These are phyloP conservation scores for Battus philenor DNA, from an alignment of 1,140 invertebrate genomes.

Conservation along the genomic window DNA sequence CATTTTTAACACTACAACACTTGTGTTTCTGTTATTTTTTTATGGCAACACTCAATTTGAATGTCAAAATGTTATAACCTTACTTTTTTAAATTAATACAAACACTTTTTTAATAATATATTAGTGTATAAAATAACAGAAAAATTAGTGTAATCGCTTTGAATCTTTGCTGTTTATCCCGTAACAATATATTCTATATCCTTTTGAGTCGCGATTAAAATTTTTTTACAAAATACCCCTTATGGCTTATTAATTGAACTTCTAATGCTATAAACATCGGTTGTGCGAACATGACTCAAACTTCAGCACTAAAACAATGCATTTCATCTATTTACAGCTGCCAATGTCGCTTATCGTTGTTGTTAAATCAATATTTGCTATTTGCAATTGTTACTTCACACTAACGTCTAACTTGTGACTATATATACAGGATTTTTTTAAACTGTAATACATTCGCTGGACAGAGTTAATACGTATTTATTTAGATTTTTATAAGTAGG, in stretches of 20 bases:
- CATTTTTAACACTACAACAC: conserved; percentile 74
- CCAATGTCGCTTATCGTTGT: conserved; percentile 38
- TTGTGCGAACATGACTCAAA: conserved; percentile 11
- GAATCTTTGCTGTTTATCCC: conserved; percentile 21
- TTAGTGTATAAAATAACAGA: conserved; percentile 21
- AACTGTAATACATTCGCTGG: too few relatives aligned
- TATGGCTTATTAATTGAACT: conserved; percentile 49
- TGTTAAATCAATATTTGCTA: too few relatives aligned
- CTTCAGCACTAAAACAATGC: conserved; percentile 38
- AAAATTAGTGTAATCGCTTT: conserved; percentile 48
- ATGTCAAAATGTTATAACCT: too few relatives aligned
- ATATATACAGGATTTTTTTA: too few relatives aligned
- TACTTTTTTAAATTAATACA: too few relatives aligned
- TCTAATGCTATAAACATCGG: conserved; percentile 32
- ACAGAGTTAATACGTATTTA: too few relatives aligned
- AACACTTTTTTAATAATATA: too few relatives aligned
- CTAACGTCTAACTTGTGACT: too few relatives aligned
- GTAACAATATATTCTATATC: conserved; percentile 19
- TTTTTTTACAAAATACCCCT: conserved; percentile 23
- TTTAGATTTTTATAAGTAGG: too few relatives aligned
- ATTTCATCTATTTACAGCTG: conserved; percentile 32
- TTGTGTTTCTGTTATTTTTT: conserved; percentile 41
- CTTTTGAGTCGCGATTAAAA: conserved; percentile 9
- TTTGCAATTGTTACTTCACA: too few relatives aligned
- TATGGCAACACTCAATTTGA: too few relatives aligned